Conservation (phyloP, 2,113 vertebrate genomes). For the Petrocephalus microphthalmus region DNA sequence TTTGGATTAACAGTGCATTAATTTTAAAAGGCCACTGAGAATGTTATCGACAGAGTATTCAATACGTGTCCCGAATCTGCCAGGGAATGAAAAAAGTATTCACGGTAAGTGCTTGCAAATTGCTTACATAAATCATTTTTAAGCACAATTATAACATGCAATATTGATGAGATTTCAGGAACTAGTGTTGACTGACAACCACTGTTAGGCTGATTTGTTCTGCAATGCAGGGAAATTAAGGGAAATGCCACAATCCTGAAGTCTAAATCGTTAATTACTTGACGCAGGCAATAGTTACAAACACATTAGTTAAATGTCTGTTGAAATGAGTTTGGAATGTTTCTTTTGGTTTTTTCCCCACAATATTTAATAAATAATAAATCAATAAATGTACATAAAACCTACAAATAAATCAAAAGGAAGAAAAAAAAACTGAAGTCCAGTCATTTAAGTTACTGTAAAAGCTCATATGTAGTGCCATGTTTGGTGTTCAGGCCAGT, state of each 20-base stretch:
- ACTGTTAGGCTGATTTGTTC: neutral
- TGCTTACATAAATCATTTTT: slow-evolving; percentile 6
- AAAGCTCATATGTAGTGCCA: too few species aligned
- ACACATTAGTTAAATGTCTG: neutral
- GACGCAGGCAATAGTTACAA: neutral
- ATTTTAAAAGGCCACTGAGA: slow-evolving; percentile 2
- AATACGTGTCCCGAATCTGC: neutral
- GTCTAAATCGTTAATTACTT: neutral
- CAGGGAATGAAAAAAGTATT: neutral
- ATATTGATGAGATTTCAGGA: slow-evolving; percentile 12
- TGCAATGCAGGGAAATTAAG: neutral
- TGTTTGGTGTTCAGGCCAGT: neutral
- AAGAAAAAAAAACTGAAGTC: neutral
- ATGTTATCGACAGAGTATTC: slow-evolving; percentile 3
- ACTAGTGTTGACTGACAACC: slow-evolving; percentile 1
- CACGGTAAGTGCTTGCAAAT: neutral
- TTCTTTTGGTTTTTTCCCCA: neutral
- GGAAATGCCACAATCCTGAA: neutral
- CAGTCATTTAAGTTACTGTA: neutral
- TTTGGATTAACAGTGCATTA: slow-evolving; percentile 10
- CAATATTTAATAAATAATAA: neutral
- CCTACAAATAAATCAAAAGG: neutral
- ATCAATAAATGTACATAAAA: neutral
- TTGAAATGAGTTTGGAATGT: neutral
- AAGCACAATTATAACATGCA: neutral